phyloP scores from a whole-genome alignment of 2,797 vertebrate species.

The Corythornis leucogaster region DNA sequence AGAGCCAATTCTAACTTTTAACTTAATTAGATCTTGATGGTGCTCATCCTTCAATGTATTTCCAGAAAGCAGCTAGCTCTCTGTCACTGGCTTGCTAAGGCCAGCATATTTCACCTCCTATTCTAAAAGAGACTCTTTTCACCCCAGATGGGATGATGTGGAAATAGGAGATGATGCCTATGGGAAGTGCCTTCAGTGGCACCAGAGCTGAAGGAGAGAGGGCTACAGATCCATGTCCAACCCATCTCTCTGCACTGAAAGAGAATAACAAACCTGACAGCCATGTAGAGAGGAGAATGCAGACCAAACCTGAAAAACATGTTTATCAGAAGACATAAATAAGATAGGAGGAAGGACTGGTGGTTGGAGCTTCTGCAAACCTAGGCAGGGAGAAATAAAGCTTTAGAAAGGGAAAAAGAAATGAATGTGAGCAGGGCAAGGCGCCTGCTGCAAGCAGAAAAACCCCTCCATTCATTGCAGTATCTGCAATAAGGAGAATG shows the following conservation, averaged over 20 bases:
- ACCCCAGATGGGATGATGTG: background rate
- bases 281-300: background rate
- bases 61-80: background rate
- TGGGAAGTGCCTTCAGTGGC: background rate
- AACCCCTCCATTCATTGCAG: accelerated
- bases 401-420: background rate
- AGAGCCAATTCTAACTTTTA: background rate
- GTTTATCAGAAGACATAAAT: background rate
- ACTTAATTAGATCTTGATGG: background rate
- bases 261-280: background rate
- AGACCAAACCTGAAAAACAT: background rate
- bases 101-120: background rate
- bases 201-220: background rate
- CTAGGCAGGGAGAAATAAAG: background rate
- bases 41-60: background rate
- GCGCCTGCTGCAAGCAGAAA: background rate
- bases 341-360: background rate
- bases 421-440: background rate
- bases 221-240: background rate
- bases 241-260: background rate
- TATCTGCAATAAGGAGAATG: background rate
- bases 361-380: background rate
- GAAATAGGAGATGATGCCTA: background rate
- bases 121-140: background rate
- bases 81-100: background rate